Conservation (phyloP, 2,888 invertebrate species). For the Priapulus caudatus region DNA sequence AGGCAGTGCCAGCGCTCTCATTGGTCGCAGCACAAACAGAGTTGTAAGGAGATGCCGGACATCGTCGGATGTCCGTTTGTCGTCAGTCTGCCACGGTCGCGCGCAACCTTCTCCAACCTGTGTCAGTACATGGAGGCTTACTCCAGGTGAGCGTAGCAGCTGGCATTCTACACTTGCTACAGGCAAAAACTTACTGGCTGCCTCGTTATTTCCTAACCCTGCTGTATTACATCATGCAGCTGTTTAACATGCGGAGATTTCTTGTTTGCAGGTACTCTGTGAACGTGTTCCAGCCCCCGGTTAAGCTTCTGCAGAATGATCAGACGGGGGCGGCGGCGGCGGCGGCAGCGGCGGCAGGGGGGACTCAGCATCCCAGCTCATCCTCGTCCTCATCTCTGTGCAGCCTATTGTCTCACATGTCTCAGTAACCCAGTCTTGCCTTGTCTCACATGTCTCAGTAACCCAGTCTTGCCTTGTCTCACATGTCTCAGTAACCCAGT, state of each 20-base stretch:
- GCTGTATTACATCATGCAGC: constrained; percentile 16
- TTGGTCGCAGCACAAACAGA: constrained; percentile 32
- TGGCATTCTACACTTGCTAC: background rate
- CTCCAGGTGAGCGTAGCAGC: constrained; percentile 27
- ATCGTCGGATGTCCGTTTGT: constrained; percentile 41
- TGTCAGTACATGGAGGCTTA: constrained; percentile 38
- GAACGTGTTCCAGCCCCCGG: constrained; percentile 40
- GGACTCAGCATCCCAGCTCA: no score
- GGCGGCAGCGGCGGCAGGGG: constrained; percentile 10
- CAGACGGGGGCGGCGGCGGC: constrained; percentile 19
- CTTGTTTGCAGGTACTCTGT: constrained; percentile 34
- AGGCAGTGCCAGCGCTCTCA: constrained; percentile 41
- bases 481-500: no score
- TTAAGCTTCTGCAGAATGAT: constrained; percentile 17
- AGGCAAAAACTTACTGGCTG: background rate
- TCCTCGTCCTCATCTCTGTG: no score
- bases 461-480: no score
- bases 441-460: no score
- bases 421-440: no score
- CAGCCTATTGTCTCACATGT: no score
- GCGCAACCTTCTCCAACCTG: constrained; percentile 39
- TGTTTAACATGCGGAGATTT: background rate
- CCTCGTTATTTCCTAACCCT: no score
- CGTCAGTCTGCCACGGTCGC: constrained; percentile 39
- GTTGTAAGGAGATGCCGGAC: constrained; percentile 23